phyloP scores from a whole-genome alignment of 2,888 invertebrate genomes.

The Amaurobius ferox region DNA sequence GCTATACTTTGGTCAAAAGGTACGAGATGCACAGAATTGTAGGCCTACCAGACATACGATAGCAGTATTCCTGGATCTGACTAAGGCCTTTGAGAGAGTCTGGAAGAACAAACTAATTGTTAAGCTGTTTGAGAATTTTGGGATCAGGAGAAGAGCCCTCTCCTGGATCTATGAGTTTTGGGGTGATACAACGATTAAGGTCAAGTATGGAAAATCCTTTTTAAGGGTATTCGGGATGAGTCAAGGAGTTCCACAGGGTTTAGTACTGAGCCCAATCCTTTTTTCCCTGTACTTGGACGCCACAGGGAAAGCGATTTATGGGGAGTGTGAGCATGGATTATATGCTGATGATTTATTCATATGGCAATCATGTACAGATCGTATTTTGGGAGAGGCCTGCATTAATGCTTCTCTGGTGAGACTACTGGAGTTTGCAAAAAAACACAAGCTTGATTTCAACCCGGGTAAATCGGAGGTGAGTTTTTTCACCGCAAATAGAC shows the following conservation, averaged over 20 bases:
- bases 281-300: not conserved
- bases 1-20: too few relatives aligned
- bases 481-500: too few relatives aligned
- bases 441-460: too few relatives aligned
- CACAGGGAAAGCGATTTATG: not conserved
- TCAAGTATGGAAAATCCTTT: not conserved
- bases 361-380: not conserved
- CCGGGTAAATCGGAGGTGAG: too few relatives aligned
- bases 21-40: not conserved
- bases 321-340: too few relatives aligned
- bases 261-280: not conserved
- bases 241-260: not conserved
- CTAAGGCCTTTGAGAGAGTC: not conserved
- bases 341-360: not conserved
- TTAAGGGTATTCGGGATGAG: not conserved
- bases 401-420: too few relatives aligned
- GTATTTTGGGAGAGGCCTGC: too few relatives aligned
- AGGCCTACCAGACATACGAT: too few relatives aligned
- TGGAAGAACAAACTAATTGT: not conserved
- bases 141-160: not conserved
- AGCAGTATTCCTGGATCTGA: not conserved
- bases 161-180: not conserved
- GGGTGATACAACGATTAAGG: not conserved
- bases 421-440: too few relatives aligned
- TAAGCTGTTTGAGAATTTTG: not conserved